These are phyloP conservation scores for Macrochelys suwanniensis DNA, from an alignment of 2,797 vertebrate species.

Conservation along the genomic window DNA sequence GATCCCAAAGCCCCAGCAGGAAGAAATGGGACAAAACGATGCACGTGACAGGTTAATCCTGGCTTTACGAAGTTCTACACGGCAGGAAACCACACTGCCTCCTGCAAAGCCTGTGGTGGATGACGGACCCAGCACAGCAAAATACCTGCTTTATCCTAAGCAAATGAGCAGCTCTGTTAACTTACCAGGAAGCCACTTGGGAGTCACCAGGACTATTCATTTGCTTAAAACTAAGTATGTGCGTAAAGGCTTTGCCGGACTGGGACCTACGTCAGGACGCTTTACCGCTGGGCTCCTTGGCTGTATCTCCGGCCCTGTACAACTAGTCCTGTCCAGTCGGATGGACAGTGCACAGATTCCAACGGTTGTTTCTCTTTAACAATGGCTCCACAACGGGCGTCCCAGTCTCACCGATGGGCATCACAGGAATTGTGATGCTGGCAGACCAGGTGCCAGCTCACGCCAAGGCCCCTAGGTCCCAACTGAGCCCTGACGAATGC, in stretches of 20 bases:
- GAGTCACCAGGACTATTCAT: background rate
- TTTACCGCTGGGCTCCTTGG: background rate
- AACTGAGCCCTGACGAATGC: background rate
- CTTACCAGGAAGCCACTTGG: background rate
- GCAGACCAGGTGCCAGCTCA: background rate
- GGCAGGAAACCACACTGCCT: background rate
- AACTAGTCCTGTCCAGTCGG: background rate
- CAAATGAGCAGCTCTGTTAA: background rate
- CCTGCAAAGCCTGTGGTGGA: background rate
- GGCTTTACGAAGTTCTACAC: background rate
- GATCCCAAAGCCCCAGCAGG: background rate
- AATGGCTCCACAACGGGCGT: background rate
- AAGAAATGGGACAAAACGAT: slow-evolving; percentile 1
- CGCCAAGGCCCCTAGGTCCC: background rate
- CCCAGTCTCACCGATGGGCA: background rate
- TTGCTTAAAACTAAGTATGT: slow-evolving; percentile 1
- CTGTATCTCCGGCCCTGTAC: rapidly evolving
- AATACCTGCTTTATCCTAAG: background rate
- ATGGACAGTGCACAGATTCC: background rate
- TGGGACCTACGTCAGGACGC: background rate
- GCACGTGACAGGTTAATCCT: background rate
- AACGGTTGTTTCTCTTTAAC: slow-evolving; percentile 6
- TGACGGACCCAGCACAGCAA: background rate
- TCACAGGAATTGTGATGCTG: background rate
- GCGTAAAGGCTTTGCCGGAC: background rate